Conservation (phyloP, 1,140 invertebrate genomes). For the Panulirus ornatus region DNA sequence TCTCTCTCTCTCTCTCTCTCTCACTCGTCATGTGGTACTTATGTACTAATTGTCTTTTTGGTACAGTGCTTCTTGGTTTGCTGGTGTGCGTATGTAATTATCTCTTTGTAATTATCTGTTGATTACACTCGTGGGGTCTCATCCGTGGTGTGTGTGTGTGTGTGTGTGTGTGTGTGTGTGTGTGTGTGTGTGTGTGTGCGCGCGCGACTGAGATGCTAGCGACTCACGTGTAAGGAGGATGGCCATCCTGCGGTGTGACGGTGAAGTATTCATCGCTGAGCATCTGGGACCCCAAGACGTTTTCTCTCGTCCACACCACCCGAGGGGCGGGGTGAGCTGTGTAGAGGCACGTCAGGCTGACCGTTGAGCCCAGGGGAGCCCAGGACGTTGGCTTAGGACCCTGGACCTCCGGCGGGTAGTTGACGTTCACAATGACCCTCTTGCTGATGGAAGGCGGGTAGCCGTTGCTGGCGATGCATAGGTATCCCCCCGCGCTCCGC, state of each 20-base stretch:
- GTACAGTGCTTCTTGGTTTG: too few relatives aligned
- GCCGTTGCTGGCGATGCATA: slow-evolving; percentile 93
- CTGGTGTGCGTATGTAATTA: too few relatives aligned
- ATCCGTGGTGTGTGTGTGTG: not conserved
- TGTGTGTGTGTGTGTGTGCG: not conserved
- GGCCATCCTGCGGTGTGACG: slow-evolving; percentile 50
- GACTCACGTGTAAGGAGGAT: slow-evolving; percentile 63
- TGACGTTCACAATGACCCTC: slow-evolving; percentile 89
- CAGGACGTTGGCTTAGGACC: slow-evolving; percentile 12
- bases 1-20: not conserved
- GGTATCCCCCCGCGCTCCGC: slow-evolving; percentile 83
- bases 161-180: slow-evolving; percentile 2
- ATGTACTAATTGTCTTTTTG: too few relatives aligned
- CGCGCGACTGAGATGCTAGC: not conserved
- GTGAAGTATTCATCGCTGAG: slow-evolving; percentile 46
- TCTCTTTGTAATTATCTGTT: too few relatives aligned
- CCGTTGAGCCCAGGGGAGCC: not conserved
- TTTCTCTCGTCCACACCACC: slow-evolving; percentile 48
- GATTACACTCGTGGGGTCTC: too few relatives aligned
- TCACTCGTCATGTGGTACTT: not conserved
- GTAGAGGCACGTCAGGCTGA: slow-evolving; percentile 59
- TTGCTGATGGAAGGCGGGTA: slow-evolving; percentile 93
- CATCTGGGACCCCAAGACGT: not conserved
- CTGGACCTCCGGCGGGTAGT: slow-evolving; percentile 79
- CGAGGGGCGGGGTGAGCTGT: slow-evolving; percentile 21